phyloP scores from a whole-genome alignment of 1,140 invertebrate genomes.

The Aleiodes sp. region DNA sequence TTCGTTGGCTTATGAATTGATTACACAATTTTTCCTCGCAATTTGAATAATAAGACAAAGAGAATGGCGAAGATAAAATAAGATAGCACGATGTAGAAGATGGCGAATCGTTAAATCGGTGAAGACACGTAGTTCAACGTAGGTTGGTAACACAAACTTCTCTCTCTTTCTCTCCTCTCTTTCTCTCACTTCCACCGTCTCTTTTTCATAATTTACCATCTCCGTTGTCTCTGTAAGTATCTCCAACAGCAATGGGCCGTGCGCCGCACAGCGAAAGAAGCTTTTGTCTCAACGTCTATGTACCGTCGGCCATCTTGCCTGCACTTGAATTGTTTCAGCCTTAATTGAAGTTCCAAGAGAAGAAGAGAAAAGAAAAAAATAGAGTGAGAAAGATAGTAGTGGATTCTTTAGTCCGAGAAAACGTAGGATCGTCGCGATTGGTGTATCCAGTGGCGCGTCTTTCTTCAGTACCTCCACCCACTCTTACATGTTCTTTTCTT shows the following conservation, averaged over 20 bases:
- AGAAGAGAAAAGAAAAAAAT: not conserved
- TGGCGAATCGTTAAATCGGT: constrained; percentile 33
- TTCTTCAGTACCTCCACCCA: not conserved
- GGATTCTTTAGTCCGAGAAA: constrained; percentile 14
- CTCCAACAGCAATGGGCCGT: constrained; percentile 18
- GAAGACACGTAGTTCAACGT: constrained; percentile 23
- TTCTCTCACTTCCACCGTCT: constrained; percentile 29
- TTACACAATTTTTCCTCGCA: constrained; percentile 7
- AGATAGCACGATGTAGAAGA: constrained; percentile 13
- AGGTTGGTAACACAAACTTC: constrained; percentile 9
- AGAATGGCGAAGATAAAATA: constrained; percentile 13
- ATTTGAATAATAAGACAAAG: constrained; percentile 32
- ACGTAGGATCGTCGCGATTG: constrained; percentile 13
- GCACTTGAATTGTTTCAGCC: constrained; percentile 56
- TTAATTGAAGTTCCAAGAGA: constrained; percentile 47
- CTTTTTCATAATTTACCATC: constrained; percentile 23
- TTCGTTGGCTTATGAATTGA: not conserved
- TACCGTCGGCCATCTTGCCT: constrained; percentile 35
- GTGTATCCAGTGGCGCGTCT: constrained; percentile 15
- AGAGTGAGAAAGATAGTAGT: not conserved
- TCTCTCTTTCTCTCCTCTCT: too few species aligned
- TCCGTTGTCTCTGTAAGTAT: constrained; percentile 27
- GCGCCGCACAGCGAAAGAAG: not conserved
- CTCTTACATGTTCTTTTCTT: not conserved
- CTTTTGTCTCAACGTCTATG: constrained; percentile 19